Evolutionary conservation across 2,113 vertebrate species (phyloP).

Genomic region (Pluvianellus socialis): DNA sequence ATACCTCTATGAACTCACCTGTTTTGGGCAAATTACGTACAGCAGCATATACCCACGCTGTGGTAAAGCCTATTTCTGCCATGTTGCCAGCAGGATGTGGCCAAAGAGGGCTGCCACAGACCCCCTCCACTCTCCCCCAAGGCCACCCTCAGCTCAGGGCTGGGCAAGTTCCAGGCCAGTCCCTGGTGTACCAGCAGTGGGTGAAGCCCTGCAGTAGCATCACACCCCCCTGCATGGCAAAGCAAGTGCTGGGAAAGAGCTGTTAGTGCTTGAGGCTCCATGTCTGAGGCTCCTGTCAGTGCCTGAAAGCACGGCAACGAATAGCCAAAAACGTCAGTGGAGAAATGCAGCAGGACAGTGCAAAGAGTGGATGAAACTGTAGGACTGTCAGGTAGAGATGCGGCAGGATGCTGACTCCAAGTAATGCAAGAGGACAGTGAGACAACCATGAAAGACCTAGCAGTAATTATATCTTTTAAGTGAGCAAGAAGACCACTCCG

Average conservation of each 20-base stretch:
- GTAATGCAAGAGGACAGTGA: neutral
- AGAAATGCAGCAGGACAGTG: neutral
- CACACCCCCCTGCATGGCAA: neutral
- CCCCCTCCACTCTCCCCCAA: neutral
- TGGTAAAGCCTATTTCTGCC: neutral
- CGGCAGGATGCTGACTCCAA: neutral
- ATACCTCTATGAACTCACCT: neutral
- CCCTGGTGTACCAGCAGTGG: neutral
- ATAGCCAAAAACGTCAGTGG: neutral
- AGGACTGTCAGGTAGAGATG: neutral
- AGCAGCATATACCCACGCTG: neutral
- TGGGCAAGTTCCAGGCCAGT: neutral
- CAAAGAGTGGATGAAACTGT: neutral
- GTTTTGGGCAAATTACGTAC: neutral
- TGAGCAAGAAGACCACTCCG: neutral
- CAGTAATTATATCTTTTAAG: neutral
- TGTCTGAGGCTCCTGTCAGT: neutral
- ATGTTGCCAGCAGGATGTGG: neutral
- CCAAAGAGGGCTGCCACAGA: neutral
- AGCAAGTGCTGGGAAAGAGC: neutral
- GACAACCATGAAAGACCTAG: neutral
- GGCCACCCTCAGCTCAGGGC: neutral
- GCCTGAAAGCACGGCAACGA: neutral
- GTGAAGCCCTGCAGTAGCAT: neutral
- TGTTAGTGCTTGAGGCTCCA: neutral